phyloP scores from a whole-genome alignment of 92 coral and sea anemone species.

The Palythoa grandis region DNA sequence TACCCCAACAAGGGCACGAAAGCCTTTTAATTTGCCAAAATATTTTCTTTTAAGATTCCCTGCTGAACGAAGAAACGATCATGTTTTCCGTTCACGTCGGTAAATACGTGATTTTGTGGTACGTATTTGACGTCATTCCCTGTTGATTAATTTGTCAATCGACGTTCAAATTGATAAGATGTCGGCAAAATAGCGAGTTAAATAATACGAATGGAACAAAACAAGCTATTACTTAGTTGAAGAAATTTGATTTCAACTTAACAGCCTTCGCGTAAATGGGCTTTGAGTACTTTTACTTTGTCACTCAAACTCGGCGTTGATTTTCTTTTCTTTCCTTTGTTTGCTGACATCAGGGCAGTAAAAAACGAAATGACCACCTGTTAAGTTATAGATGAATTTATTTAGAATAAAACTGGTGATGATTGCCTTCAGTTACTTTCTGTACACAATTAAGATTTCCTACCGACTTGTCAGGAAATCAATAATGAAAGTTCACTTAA shows the following conservation, averaged over 20 bases:
- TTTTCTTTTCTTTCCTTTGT: not conserved
- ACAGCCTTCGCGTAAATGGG: not conserved
- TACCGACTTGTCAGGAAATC: not conserved
- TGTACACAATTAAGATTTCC: not conserved
- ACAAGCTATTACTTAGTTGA: not conserved
- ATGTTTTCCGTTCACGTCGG: not conserved
- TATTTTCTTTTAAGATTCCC: not conserved
- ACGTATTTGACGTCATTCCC: not conserved
- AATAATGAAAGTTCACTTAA: not conserved
- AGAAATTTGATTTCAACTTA: not conserved
- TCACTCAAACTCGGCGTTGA: not conserved
- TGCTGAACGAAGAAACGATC: not conserved
- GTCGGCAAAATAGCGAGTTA: not conserved
- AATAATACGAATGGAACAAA: not conserved
- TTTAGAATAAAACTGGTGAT: not conserved
- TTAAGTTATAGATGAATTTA: not conserved
- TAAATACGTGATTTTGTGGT: slow-evolving; percentile 1
- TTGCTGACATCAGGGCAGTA: not conserved
- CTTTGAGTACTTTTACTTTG: not conserved
- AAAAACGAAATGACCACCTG: not conserved
- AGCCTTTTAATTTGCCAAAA: not conserved
- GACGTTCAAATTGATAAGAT: not conserved
- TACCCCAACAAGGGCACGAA: not conserved
- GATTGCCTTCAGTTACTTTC: not conserved
- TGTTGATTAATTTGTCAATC: not conserved